Evolutionary conservation across 2,113 vertebrate genomes (phyloP).

Genomic region (Hippocampus guttulatus): DNA sequence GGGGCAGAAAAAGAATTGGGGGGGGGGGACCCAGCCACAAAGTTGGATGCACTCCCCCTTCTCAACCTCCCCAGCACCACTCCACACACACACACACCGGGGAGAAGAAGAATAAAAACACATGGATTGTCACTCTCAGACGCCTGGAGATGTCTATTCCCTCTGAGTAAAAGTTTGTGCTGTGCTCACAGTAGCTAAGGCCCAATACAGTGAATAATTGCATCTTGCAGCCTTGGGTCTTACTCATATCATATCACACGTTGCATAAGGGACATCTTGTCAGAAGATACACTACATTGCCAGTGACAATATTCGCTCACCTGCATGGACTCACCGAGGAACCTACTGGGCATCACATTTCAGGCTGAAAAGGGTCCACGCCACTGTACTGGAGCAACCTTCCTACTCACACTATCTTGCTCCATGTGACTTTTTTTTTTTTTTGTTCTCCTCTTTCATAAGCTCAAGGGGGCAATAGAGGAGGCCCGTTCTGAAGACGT

Average conservation of each 20-base stretch:
- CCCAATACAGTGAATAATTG: slow-evolving; percentile 39
- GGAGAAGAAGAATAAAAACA: neutral
- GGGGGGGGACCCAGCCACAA: slow-evolving; percentile 35
- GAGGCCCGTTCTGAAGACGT: no score
- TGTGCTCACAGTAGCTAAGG: slow-evolving; percentile 19
- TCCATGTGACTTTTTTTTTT: no score
- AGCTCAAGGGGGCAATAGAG: no score
- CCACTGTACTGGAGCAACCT: no score
- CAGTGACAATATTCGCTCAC: neutral
- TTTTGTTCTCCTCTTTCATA: no score
- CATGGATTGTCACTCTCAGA: slow-evolving; percentile 41
- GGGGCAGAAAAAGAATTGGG: slow-evolving; percentile 13
- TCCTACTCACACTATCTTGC: no score
- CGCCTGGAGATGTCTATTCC: slow-evolving; percentile 55
- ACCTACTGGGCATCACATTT: no score
- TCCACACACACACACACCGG: neutral
- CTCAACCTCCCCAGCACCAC: slow-evolving; percentile 17
- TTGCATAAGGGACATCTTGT: slow-evolving; percentile 14
- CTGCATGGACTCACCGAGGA: no score
- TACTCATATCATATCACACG: slow-evolving; percentile 13
- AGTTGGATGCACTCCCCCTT: slow-evolving; percentile 40
- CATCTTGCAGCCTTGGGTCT: slow-evolving; percentile 23
- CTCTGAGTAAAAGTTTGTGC: slow-evolving; percentile 31
- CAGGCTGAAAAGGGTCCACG: no score
- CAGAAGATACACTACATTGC: neutral